Conservation (phyloP, 2,113 vertebrate species). For the Eptesicus fuscus region DNA sequence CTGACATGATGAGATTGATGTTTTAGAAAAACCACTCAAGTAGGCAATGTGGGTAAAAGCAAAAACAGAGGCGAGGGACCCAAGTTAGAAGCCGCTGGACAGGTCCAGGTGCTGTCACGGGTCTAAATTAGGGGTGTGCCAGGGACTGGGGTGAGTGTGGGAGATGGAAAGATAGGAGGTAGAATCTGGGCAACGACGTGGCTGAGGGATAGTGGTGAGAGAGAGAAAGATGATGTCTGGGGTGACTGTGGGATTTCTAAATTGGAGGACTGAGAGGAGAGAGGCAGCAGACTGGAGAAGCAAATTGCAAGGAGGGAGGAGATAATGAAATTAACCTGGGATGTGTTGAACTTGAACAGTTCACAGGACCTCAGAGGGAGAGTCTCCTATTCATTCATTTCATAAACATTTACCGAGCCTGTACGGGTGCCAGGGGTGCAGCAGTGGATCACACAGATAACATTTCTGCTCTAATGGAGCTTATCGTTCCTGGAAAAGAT, state of each 20-base stretch:
- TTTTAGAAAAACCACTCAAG: background rate
- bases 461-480: background rate
- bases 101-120: too few species aligned
- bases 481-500: background rate
- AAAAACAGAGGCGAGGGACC: background rate
- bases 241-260: background rate
- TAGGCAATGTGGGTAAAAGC: background rate
- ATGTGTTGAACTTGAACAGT: background rate
- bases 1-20: background rate
- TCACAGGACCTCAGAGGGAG: background rate
- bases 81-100: background rate
- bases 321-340: background rate
- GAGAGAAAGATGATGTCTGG: background rate
- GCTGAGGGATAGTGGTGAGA: background rate
- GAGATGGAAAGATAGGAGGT: background rate
- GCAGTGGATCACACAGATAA: background rate
- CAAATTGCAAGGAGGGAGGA: background rate
- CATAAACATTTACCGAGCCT: background rate
- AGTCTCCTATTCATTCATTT: background rate
- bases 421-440: background rate
- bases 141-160: background rate
- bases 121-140: background rate
- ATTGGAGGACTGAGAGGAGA: background rate
- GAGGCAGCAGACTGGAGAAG: background rate
- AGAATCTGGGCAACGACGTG: fast-evolving